Base-by-base conservation (phyloP, 2,797 vertebrate species). In the Neosilurus mollespiculum region DNA sequence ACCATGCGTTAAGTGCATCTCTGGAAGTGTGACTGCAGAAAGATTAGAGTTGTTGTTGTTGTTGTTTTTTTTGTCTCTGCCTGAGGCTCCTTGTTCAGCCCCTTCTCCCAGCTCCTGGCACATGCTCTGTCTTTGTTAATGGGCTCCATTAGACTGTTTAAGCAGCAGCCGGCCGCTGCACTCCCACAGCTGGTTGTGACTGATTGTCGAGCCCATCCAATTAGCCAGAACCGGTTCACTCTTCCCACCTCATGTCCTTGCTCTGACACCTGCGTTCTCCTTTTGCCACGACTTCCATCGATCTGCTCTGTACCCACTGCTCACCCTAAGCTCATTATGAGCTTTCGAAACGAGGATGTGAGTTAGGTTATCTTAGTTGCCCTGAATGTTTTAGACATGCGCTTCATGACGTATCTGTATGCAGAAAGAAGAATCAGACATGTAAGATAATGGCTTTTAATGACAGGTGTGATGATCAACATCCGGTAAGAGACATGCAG, bases 61-160 rank as follows among this genome's bases (percentile, higher is more conserved):
- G 2, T 43, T 43, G 2, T 43, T 43, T 49, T 54, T 85, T 78
- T 70, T 83, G 18, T 10, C 12, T 82, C 34, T 86, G 69, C 84
- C 67, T 9, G 56, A 15, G 66, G 80, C 76, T 51, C 51, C 77
- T 86, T 86, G 69, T 80, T 88, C 79, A 81, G 86, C 80, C 34
- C 15, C n/a, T 37, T 75, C 84, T 61, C 65, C 56, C 24, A 26
- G 76, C 56, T 84, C 84, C 86, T 87, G 88, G 87, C 89, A 87
- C 86, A 86, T 86, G 83, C 89, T 90, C 77, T 9, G 67, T 84
- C 85, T 90, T 91, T 92, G 92, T 93, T 93, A 93, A 93, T 93
- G 88, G 86, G 69, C 61, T 88, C 89, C 91, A 91, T 94, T 92
- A 93, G 88, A 84, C 89, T 87, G 84, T 87, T 87, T 89, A 89